These are phyloP conservation scores for Procambarus clarkii DNA, from an alignment of 1,140 invertebrate genomes.

Conservation along the genomic window DNA sequence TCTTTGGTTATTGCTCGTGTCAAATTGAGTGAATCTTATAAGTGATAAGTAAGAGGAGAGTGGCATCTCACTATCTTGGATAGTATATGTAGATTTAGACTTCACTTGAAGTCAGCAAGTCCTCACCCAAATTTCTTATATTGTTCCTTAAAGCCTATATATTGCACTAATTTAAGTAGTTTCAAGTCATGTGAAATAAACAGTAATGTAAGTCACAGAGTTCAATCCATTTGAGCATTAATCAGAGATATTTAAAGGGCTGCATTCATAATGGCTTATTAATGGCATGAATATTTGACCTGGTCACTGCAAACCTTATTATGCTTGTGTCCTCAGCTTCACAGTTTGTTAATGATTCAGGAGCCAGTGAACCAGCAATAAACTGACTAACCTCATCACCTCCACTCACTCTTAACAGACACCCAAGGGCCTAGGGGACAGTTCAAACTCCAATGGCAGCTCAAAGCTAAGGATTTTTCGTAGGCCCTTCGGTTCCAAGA, in stretches of 20 bases:
- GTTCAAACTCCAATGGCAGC: conserved; percentile 63
- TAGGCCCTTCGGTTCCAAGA: conserved; percentile 70
- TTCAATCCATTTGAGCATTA: neutral
- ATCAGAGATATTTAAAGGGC: neutral
- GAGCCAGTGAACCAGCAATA: neutral
- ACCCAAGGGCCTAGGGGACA: conserved; percentile 55
- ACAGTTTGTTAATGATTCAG: neutral
- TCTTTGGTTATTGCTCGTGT: too few species aligned
- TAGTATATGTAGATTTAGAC: too few species aligned
- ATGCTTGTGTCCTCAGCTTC: neutral
- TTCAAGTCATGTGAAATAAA: too few species aligned
- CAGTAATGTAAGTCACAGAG: too few species aligned
- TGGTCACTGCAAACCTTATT: neutral
- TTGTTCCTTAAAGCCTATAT: too few species aligned
- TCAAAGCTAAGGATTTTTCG: conserved; percentile 71
- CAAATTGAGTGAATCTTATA: too few species aligned
- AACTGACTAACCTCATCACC: conserved; percentile 29
- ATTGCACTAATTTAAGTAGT: too few species aligned
- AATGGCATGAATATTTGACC: neutral
- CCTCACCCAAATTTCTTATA: too few species aligned
- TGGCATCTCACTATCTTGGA: too few species aligned
- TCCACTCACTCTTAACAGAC: conserved; percentile 55
- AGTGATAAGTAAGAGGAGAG: too few species aligned
- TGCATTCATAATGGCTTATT: neutral
- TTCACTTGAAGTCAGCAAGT: too few species aligned